phyloP scores from a whole-genome alignment of 2,113 vertebrate genomes.

The Maccullochella peelii region DNA sequence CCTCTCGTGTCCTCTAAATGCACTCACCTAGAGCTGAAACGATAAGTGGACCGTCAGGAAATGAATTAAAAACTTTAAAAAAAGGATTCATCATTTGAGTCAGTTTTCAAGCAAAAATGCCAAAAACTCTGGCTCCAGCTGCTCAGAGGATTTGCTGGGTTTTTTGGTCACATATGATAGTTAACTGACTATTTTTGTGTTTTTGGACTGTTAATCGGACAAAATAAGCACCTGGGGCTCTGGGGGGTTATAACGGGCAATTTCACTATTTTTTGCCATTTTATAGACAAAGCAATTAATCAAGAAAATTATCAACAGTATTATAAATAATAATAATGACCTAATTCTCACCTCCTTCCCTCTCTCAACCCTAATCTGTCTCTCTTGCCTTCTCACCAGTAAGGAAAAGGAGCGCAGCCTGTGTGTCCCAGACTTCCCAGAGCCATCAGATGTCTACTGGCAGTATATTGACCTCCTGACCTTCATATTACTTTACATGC shows the following conservation, averaged over 20 bases:
- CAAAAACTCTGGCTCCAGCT: too few relatives aligned
- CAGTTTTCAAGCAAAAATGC: too few relatives aligned
- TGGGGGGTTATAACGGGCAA: background rate
- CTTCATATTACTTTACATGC: slow-evolving; percentile 91
- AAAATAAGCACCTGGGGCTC: background rate
- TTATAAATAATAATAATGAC: background rate
- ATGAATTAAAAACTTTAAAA: background rate
- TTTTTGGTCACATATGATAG: background rate
- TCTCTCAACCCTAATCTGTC: background rate
- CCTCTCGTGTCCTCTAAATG: background rate
- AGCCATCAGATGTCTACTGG: slow-evolving; percentile 94
- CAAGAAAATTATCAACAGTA: background rate
- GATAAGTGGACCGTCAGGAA: background rate
- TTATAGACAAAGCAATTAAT: background rate
- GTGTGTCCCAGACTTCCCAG: slow-evolving; percentile 93
- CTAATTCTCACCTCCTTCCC: background rate
- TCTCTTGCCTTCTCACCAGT: slow-evolving; percentile 69
- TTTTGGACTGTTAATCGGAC: background rate
- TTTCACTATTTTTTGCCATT: background rate
- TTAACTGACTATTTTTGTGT: background rate
- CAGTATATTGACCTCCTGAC: slow-evolving; percentile 93
- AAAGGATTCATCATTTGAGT: too few relatives aligned
- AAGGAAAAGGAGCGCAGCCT: slow-evolving; percentile 88
- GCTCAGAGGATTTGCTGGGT: background rate
- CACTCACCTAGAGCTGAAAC: background rate